phyloP scores from a whole-genome alignment of 2,888 invertebrate genomes.

The Hyalella azteca region DNA sequence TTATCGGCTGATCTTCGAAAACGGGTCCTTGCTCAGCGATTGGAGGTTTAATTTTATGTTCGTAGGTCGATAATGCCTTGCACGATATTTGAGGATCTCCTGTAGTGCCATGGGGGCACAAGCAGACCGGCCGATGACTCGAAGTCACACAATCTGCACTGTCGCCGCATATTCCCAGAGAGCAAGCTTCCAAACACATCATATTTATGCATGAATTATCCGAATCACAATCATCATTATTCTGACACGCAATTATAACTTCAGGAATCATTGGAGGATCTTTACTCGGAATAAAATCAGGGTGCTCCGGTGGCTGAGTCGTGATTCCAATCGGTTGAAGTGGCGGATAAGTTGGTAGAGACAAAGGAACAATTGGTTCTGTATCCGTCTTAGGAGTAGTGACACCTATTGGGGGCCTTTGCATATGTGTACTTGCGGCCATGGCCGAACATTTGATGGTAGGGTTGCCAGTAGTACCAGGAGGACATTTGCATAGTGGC shows the following conservation, averaged over 20 bases:
- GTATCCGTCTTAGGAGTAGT: neutral
- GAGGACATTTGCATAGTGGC: slow-evolving; percentile 62
- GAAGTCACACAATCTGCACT: slow-evolving; percentile 56
- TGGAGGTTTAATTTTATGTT: neutral
- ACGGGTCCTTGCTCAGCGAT: neutral
- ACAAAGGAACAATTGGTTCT: slow-evolving; percentile 20
- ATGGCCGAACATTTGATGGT: slow-evolving; percentile 66
- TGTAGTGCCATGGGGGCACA: slow-evolving; percentile 58
- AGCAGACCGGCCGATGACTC: slow-evolving; percentile 58
- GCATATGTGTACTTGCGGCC: neutral
- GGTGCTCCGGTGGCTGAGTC: neutral
- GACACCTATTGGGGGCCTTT: neutral
- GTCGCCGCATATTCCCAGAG: slow-evolving; percentile 52
- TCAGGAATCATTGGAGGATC: slow-evolving; percentile 37
- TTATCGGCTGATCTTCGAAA: slow-evolving; percentile 4
- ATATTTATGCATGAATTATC: slow-evolving; percentile 75
- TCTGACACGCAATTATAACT: slow-evolving; percentile 70
- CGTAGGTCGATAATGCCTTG: slow-evolving; percentile 22
- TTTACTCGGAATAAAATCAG: slow-evolving; percentile 30
- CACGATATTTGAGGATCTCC: slow-evolving; percentile 55
- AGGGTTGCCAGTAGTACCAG: slow-evolving; percentile 62
- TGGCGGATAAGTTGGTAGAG: neutral
- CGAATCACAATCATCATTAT: slow-evolving; percentile 74
- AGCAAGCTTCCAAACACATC: slow-evolving; percentile 78
- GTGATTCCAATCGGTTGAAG: slow-evolving; percentile 37